Evolutionary conservation across 2,113 vertebrate genomes (phyloP).

Genomic region (Pollimyrus isidori): DNA sequence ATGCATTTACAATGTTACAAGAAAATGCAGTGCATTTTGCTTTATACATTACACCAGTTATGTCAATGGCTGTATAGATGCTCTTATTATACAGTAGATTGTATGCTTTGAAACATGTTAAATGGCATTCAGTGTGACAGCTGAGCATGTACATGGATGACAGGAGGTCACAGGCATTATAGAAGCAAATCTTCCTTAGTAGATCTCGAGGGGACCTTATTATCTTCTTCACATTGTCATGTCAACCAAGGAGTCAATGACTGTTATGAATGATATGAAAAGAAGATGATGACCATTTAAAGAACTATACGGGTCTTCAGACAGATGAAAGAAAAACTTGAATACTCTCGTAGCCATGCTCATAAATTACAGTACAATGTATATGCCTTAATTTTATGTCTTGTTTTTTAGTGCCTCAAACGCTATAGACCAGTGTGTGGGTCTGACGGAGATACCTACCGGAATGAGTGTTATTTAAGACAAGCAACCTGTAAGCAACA

Average conservation of each 20-base stretch:
- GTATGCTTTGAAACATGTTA: not conserved
- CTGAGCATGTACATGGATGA: not conserved
- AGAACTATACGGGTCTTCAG: not conserved
- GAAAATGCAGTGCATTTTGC: not conserved
- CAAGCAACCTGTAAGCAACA: constrained; percentile 91
- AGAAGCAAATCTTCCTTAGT: not conserved
- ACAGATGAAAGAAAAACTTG: not conserved
- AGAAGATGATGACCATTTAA: not conserved
- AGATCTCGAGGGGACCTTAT: not conserved
- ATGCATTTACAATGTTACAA: not conserved
- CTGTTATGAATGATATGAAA: not conserved
- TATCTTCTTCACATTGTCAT: not conserved
- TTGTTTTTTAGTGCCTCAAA: constrained; percentile 77
- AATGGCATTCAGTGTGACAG: not conserved
- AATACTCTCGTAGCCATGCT: not conserved
- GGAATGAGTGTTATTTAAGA: constrained; percentile 92
- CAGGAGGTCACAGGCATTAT: not conserved
- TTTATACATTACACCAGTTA: not conserved
- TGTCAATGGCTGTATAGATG: not conserved
- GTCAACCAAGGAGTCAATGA: not conserved
- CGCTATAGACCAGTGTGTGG: constrained; percentile 93
- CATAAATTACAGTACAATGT: not conserved
- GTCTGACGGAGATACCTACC: constrained; percentile 95
- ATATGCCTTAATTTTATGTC: not conserved
- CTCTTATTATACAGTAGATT: not conserved